Conservation (phyloP, 2,113 vertebrate species). For the Lepidothrix coronata region DNA sequence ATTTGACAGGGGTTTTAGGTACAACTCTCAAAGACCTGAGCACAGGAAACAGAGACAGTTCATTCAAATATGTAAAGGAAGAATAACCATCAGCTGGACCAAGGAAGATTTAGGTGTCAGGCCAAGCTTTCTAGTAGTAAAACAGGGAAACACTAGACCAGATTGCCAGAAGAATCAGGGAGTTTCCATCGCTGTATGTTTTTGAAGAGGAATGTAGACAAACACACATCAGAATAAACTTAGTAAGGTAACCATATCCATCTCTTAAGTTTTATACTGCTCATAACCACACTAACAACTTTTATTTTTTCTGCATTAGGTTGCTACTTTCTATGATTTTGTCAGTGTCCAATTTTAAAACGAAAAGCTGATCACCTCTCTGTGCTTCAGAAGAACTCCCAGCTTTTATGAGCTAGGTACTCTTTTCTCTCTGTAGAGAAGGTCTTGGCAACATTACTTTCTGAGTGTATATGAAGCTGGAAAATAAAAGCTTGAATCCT, state of each 20-base stretch:
- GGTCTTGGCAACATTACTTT: not conserved
- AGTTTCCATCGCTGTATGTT: not conserved
- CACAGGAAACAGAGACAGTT: not conserved
- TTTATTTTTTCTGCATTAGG: not conserved
- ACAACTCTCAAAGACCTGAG: not conserved
- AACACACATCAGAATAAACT: not conserved
- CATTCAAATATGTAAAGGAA: not conserved
- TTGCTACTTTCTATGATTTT: not conserved
- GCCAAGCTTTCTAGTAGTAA: not conserved
- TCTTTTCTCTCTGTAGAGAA: not conserved
- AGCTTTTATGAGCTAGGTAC: not conserved
- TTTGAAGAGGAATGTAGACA: not conserved
- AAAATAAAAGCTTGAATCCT: not conserved
- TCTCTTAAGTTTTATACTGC: not conserved
- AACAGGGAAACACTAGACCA: not conserved
- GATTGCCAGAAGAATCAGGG: not conserved
- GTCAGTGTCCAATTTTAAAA: not conserved
- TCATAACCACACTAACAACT: not conserved
- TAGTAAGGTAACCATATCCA: not conserved
- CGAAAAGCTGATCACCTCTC: not conserved
- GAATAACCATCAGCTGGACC: not conserved
- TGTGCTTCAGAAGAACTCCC: not conserved
- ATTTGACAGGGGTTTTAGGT: not conserved
- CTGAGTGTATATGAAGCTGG: not conserved
- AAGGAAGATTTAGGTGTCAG: not conserved